These are phyloP conservation scores for Gymnocypris eckloni DNA, from an alignment of 2,797 vertebrate species.

Conservation along the genomic window DNA sequence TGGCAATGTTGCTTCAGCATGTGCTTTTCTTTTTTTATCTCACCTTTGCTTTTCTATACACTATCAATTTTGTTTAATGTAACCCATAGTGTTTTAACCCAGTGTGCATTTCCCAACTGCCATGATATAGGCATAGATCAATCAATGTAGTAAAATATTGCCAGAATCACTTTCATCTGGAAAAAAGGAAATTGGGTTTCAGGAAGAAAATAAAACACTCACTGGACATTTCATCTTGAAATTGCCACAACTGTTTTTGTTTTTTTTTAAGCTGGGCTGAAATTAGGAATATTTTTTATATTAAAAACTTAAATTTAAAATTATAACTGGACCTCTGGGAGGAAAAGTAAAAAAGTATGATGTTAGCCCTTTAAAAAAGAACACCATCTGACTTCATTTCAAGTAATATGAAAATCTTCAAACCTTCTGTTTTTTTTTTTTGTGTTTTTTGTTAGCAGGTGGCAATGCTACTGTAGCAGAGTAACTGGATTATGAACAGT, in stretches of 20 bases:
- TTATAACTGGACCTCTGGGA: constrained; percentile 9
- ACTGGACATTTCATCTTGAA: not conserved
- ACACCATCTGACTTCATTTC: not conserved
- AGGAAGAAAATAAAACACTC: not conserved
- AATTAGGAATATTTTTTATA: not conserved
- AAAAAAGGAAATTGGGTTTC: too few relatives aligned
- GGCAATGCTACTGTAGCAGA: constrained; percentile 9
- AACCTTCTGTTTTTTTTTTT: not conserved
- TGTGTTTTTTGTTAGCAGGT: too few relatives aligned
- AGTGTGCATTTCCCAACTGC: not conserved
- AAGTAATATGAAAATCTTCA: constrained; percentile 24
- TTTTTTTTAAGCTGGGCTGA: not conserved
- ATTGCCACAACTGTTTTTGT: too few relatives aligned
- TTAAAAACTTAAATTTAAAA: not conserved
- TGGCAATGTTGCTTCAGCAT: too few relatives aligned
- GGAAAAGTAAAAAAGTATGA: not conserved
- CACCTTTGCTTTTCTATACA: too few relatives aligned
- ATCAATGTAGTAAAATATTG: not conserved
- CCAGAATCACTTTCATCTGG: too few relatives aligned
- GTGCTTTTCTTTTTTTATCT: too few relatives aligned
- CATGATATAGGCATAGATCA: not conserved
- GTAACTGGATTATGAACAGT: constrained; percentile 32
- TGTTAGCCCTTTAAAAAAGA: constrained; percentile 13
- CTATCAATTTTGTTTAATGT: too few relatives aligned
- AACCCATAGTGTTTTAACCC: too few relatives aligned